These are phyloP conservation scores for Drosophila birchii DNA, from an alignment of 2,888 invertebrate species.

Conservation along the genomic window DNA sequence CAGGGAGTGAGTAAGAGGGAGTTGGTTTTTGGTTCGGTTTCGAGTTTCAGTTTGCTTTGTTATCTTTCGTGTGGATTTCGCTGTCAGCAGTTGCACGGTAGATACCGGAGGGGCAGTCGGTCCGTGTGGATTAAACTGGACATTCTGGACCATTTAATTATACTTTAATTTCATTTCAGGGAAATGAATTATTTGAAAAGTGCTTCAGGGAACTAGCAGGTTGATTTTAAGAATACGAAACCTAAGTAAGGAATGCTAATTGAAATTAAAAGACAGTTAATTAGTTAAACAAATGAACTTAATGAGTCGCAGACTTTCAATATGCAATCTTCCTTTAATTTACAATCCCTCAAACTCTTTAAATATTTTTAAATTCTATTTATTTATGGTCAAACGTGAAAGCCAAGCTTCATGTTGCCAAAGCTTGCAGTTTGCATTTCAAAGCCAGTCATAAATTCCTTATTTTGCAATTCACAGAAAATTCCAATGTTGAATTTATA, in stretches of 20 bases:
- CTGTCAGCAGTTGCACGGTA: constrained; percentile 58
- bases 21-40: constrained; percentile 13
- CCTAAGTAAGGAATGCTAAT: background rate
- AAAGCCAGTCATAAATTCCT: constrained; percentile 2
- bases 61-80: constrained; percentile 57
- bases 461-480: background rate
- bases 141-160: constrained; percentile 17
- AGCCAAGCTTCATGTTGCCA: background rate
- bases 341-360: background rate
- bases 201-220: background rate
- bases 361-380: too few species aligned
- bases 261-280: background rate
- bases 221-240: background rate
- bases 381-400: background rate
- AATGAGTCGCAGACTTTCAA: background rate
- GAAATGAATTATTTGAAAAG: background rate
- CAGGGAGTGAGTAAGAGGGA: constrained; percentile 33
- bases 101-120: background rate
- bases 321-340: background rate
- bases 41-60: constrained; percentile 11
- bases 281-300: background rate
- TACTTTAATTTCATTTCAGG: constrained; percentile 24
- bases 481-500: background rate
- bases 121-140: constrained; percentile 9
- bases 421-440: background rate